A percentile compares a stretch with the other conserved stretches of the same genome.
Conservation (phyloP, 2,888 invertebrate species). For the Ornithoptera priamus region DNA sequence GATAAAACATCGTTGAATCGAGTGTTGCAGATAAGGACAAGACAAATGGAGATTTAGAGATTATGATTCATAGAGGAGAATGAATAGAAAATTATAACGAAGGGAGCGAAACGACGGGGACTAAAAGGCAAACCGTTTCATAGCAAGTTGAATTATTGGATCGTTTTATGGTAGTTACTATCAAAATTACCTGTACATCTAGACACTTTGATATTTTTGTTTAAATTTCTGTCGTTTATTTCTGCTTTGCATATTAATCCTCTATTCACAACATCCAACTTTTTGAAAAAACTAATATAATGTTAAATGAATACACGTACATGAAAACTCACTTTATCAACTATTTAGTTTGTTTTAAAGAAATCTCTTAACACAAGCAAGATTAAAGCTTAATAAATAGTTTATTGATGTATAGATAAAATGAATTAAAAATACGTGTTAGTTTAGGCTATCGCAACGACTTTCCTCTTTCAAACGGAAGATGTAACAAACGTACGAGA, state of each 20-base stretch:
- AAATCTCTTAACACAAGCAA: conserved; percentile 18
- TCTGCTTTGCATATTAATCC: neutral
- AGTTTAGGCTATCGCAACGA: neutral
- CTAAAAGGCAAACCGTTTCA: conserved; percentile 47
- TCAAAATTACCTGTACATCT: neutral
- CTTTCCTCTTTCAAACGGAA: conserved; percentile 11
- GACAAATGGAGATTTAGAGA: conserved; percentile 72
- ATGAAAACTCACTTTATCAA: conserved; percentile 20
- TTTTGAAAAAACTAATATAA: conserved; percentile 8
- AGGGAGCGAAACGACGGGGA: conserved; percentile 62
- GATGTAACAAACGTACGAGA: conserved; percentile 14
- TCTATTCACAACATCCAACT: conserved; percentile 1
- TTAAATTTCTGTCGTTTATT: neutral
- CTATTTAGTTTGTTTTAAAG: conserved; percentile 13
- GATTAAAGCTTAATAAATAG: conserved; percentile 18
- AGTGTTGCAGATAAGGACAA: conserved; percentile 56
- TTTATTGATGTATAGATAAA: conserved; percentile 17
- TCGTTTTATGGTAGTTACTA: conserved; percentile 15
- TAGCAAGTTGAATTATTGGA: conserved; percentile 47
- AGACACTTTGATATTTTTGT: neutral
- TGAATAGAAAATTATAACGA: conserved; percentile 77
- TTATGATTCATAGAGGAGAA: conserved; percentile 78
- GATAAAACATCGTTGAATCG: conserved; percentile 50
- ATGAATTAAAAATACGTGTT: conserved; percentile 20
- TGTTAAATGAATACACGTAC: conserved; percentile 5